Base-by-base conservation (phyloP, 2,888 invertebrate genomes). In the Muscina levida region DNA sequence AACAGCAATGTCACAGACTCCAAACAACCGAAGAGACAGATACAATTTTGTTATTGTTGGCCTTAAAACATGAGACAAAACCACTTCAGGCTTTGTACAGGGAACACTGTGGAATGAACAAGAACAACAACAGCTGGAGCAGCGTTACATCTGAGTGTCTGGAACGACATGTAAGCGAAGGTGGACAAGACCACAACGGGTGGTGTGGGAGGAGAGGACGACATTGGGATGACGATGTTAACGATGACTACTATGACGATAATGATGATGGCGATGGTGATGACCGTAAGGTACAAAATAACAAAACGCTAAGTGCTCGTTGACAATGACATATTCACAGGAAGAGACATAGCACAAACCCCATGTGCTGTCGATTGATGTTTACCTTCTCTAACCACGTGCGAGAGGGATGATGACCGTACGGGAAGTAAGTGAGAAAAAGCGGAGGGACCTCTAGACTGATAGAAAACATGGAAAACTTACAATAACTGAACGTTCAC, bases 261-360 rank as follows among this genome's bases (percentile, higher is more conserved):
- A 53, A 57, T 73, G 53, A 48, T 39, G 72, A 59, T 37, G 51
- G 46, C 24, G 67, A 10, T 17, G 31, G 19, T 13, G 62, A 53
- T 77, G 77, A 74, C 81, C 81, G 72, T 74, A 72, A 77, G 81
- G 71, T 74, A 59, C 51, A 68, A 81, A 72, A 74, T 31, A 77
- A 77, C 67, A 81, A 77, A 77, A 72, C 24, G 72, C 71, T 81
- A 74, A 81, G 81, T 81, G 81, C 81, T 74, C 74, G 77, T 75
- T 81, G 81, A 77, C 77, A 81, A 77, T 77, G 77, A 77, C 77
- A 81, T 77, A 24, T 57, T 62, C 75, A 57, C 15, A 24, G 56
- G n/a, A 6, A 42, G 39, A 48, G n/a, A 59, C 48, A 39, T 15
- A 15, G 17, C 10, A 19, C 1, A 42, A 59, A 62, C 17, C 39